A percentile compares a stretch with the other conserved stretches of the same genome.
Evolutionary conservation across 2,113 vertebrate species (phyloP).

Genomic region (Leucoraja erinaceus): DNA sequence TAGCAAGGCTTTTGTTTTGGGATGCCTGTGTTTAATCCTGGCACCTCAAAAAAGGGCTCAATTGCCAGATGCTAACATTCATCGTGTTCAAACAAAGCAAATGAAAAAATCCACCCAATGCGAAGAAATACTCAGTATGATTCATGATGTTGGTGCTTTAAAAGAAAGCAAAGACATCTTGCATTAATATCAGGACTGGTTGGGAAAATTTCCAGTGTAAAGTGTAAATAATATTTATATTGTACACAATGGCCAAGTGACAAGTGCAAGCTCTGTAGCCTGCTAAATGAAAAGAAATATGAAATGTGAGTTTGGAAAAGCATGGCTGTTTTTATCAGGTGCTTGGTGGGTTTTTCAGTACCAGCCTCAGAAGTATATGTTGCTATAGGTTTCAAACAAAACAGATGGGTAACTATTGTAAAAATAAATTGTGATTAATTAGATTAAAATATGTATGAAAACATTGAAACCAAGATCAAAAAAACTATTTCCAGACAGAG

Average conservation of each 20-base stretch:
- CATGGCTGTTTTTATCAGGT: not conserved
- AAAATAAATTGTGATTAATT: slow-evolving; percentile 37
- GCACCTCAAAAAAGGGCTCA: not conserved
- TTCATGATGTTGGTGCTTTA: not conserved
- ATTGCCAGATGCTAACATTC: not conserved
- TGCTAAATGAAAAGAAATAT: slow-evolving; percentile 16
- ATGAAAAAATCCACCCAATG: not conserved
- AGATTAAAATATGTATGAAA: slow-evolving; percentile 29
- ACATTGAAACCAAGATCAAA: slow-evolving; percentile 31
- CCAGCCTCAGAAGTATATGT: not conserved
- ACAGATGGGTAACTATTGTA: slow-evolving; percentile 28
- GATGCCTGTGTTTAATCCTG: not conserved
- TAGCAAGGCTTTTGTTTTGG: not conserved
- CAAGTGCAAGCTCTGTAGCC: not conserved
- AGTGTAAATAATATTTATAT: not conserved
- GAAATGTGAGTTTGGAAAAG: slow-evolving; percentile 24
- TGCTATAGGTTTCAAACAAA: slow-evolving; percentile 25
- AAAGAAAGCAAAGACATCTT: slow-evolving; percentile 3
- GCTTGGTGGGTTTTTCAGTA: not conserved
- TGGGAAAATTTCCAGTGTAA: not conserved
- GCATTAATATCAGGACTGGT: not conserved
- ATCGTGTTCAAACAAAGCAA: not conserved
- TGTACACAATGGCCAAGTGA: not conserved
- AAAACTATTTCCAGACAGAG: slow-evolving; percentile 34
- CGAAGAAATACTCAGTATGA: not conserved